phyloP scores from a whole-genome alignment of 2,113 vertebrate genomes.

The Grallaria varia region DNA sequence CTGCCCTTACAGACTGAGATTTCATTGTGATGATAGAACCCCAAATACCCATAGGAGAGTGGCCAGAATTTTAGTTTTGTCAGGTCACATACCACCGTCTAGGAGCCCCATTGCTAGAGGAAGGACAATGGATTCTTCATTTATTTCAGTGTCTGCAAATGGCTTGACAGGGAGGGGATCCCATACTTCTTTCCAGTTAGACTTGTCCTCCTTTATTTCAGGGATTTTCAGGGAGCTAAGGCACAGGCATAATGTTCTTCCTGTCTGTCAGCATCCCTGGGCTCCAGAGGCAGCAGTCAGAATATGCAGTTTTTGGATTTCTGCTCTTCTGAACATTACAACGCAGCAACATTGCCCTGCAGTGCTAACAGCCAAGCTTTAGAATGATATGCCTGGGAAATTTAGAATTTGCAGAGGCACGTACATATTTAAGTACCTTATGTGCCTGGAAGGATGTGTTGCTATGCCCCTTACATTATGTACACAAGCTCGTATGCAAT shows the following conservation, averaged over 20 bases:
- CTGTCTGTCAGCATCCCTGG: rapidly evolving
- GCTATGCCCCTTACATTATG: background rate
- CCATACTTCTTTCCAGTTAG: background rate
- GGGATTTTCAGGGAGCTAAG: background rate
- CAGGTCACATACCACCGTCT: background rate
- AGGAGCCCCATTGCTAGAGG: background rate
- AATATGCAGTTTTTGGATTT: background rate
- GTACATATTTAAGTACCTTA: background rate
- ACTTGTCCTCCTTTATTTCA: background rate
- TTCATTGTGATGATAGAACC: background rate
- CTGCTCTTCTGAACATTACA: background rate
- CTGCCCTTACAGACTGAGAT: background rate
- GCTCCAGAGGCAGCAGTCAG: background rate
- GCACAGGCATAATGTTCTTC: background rate
- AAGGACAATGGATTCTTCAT: background rate
- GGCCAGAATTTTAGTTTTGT: background rate
- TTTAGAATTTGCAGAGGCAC: background rate
- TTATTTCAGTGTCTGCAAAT: background rate
- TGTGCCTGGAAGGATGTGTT: background rate
- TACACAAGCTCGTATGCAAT: background rate
- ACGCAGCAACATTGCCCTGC: background rate
- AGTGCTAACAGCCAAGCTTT: background rate
- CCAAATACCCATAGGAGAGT: background rate
- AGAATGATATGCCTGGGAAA: background rate
- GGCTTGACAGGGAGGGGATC: background rate